Percentiles rank a stretch among this genome's conserved stretches.
phyloP scores from a whole-genome alignment of 2,797 vertebrate genomes.

The Lagorchestes hirsutus region DNA sequence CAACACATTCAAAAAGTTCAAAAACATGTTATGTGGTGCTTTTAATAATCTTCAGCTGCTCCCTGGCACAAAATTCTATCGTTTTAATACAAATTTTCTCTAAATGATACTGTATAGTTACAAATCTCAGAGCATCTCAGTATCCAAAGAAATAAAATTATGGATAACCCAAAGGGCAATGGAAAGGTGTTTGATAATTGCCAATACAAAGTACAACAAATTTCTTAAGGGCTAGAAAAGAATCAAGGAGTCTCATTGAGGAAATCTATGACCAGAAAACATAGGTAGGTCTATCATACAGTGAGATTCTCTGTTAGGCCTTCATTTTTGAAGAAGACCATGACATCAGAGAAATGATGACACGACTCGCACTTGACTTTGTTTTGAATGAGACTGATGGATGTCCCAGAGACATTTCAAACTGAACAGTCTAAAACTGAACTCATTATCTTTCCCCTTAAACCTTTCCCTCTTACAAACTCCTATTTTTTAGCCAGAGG shows the following conservation, averaged over 20 bases:
- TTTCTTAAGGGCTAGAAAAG: not conserved
- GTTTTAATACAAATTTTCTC: not conserved
- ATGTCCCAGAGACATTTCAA: not conserved
- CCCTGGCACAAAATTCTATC: not conserved
- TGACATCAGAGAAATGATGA: too few species aligned
- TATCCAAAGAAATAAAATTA: not conserved
- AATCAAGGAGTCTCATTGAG: not conserved
- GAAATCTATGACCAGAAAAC: not conserved
- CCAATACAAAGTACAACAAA: not conserved
- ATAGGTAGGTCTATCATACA: not conserved
- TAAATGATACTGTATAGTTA: not conserved
- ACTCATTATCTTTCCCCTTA: not conserved
- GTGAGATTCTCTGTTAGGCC: not conserved
- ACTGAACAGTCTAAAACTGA: not conserved
- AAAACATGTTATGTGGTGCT: not conserved
- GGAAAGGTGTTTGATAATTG: not conserved
- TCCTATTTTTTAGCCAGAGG: not conserved
- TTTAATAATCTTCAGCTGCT: not conserved
- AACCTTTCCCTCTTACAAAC: not conserved
- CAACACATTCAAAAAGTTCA: not conserved
- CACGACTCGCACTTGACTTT: too few species aligned
- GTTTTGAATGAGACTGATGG: too few species aligned
- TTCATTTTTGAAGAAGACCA: too few species aligned
- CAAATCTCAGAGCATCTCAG: not conserved
- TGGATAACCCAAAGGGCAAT: not conserved